Conservation (phyloP, 53 echinoderm and acorn worm species). For the Echinarachnius parma region DNA sequence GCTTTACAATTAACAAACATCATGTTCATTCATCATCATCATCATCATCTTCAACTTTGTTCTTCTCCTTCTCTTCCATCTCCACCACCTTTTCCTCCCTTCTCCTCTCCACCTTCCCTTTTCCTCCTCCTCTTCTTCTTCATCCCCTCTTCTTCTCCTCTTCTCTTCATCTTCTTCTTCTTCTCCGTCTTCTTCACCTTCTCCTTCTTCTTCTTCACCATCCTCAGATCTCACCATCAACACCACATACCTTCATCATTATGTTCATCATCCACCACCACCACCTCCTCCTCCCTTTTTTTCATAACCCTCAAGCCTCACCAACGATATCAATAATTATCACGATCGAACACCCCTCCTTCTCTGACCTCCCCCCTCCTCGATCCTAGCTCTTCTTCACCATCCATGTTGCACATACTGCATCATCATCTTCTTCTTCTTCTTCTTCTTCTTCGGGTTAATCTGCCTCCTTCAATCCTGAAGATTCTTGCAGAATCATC, state of each 20-base stretch:
- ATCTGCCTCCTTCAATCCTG: no score
- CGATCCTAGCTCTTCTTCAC: no score
- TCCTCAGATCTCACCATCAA: neutral
- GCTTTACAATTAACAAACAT: no score
- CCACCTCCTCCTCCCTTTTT: neutral
- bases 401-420: no score
- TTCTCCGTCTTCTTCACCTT: slow-evolving; percentile 6
- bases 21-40: no score
- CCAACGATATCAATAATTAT: no score
- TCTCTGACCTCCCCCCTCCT: no score
- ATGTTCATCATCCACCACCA: neutral
- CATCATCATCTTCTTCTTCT: no score
- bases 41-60: neutral
- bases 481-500: no score
- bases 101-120: neutral
- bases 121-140: neutral
- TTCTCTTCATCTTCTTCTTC: neutral
- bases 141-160: neutral
- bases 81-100: neutral
- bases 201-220: slow-evolving; percentile 2
- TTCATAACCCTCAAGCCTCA: neutral
- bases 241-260: neutral
- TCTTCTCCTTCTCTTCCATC: neutral
- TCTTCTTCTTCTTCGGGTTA: no score
- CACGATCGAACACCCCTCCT: no score